Conservation (phyloP, 2,113 vertebrate species). For the Platichthys stellatus region DNA sequence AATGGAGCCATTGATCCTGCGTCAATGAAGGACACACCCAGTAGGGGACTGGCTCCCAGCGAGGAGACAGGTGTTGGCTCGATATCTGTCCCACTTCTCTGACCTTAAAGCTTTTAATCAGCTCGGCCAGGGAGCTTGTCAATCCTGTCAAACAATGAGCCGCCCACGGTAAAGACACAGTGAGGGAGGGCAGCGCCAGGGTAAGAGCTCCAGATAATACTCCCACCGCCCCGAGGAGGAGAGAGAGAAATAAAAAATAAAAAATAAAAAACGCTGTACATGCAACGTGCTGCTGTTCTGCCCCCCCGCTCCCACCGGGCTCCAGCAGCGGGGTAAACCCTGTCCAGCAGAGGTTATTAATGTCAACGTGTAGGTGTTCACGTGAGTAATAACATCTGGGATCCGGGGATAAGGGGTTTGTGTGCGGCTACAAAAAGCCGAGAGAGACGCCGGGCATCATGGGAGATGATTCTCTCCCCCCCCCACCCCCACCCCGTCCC, state of each 20-base stretch:
- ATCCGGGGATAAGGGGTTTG: constrained; percentile 9
- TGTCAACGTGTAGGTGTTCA: constrained; percentile 42
- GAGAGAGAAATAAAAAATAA: not conserved
- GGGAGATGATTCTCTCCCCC: not conserved
- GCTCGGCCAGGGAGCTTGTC: constrained; percentile 81
- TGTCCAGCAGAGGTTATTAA: constrained; percentile 56
- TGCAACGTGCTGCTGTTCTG: constrained; percentile 31
- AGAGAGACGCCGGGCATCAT: not conserved
- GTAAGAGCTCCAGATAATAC: constrained; percentile 57
- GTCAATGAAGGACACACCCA: constrained; percentile 72
- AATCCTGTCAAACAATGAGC: constrained; percentile 80
- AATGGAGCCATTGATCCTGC: constrained; percentile 78
- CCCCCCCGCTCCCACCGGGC: constrained; percentile 13
- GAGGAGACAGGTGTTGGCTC: constrained; percentile 79
- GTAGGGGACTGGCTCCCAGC: constrained; percentile 60
- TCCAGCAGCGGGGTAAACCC: constrained; percentile 18
- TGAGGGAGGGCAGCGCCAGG: constrained; percentile 42
- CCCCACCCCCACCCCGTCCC: too few relatives aligned
- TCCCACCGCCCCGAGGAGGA: constrained; percentile 37
- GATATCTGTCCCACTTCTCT: constrained; percentile 81
- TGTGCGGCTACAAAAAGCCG: constrained; percentile 38
- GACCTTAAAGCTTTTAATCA: constrained; percentile 86
- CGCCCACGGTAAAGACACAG: constrained; percentile 54
- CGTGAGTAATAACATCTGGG: constrained; percentile 36
- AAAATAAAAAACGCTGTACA: not conserved